These are phyloP conservation scores for Cryptocephalus primarius DNA, from an alignment of 2,888 invertebrate genomes.

Conservation along the genomic window DNA sequence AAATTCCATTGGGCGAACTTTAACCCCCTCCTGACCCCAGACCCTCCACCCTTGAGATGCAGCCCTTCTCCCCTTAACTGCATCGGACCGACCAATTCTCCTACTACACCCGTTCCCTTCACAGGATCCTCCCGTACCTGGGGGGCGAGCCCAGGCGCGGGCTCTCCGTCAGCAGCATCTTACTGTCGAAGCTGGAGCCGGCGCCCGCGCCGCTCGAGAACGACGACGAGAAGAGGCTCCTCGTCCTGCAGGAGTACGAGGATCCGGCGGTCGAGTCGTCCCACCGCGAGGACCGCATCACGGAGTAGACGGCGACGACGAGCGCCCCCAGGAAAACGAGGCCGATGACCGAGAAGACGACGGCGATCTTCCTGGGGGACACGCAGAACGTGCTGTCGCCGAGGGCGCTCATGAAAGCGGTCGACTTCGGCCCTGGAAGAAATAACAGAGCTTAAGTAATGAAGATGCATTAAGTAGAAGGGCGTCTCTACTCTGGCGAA, in stretches of 20 bases:
- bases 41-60: no score
- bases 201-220: constrained; percentile 36
- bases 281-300: constrained; percentile 47
- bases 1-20: no score
- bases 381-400: constrained; percentile 58
- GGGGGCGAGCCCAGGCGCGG: constrained; percentile 38
- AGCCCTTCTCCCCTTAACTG: no score
- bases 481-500: no score
- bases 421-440: constrained; percentile 20
- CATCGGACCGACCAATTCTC: no score
- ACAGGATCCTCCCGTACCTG: constrained; percentile 28
- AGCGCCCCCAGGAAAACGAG: constrained; percentile 62
- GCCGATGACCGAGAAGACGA: constrained; percentile 62
- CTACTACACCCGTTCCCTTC: no score
- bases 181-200: constrained; percentile 49
- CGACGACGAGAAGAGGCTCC: constrained; percentile 51
- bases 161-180: constrained; percentile 48
- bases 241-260: constrained; percentile 45
- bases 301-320: constrained; percentile 55
- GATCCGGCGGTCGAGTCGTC: constrained; percentile 29
- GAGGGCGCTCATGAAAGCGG: constrained; percentile 34
- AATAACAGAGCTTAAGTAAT: not conserved
- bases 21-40: no score
- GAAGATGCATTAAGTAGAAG: no score
- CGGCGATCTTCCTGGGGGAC: constrained; percentile 65